Conservation (phyloP, 2,888 invertebrate genomes). For the Lutraria lutraria region DNA sequence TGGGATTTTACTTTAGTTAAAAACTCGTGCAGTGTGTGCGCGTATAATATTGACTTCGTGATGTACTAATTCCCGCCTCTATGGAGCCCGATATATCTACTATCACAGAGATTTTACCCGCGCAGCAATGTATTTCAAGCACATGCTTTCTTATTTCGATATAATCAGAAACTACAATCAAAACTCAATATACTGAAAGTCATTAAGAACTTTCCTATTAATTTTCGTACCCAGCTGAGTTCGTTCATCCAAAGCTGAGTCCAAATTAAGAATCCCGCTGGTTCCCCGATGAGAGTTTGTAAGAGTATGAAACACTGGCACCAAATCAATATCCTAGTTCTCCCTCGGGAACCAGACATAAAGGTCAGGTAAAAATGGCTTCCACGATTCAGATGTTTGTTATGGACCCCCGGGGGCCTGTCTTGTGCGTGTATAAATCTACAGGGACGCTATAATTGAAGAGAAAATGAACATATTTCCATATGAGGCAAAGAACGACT, state of each 20-base stretch:
- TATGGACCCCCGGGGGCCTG: slow-evolving; percentile 60
- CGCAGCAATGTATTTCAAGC: slow-evolving; percentile 8
- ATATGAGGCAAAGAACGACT: slow-evolving; percentile 52
- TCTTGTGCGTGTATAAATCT: slow-evolving; percentile 51
- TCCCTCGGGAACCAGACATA: slow-evolving; percentile 55
- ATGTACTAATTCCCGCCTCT: neutral
- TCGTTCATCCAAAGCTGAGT: slow-evolving; percentile 58
- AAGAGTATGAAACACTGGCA: slow-evolving; percentile 56
- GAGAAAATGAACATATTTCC: slow-evolving; percentile 66
- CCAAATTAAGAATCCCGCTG: slow-evolving; percentile 66
- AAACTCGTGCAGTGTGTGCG: neutral
- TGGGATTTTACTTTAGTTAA: neutral
- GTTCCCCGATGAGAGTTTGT: slow-evolving; percentile 58
- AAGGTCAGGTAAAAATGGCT: slow-evolving; percentile 68
- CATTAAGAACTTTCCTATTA: slow-evolving; percentile 43
- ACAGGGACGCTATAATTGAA: slow-evolving; percentile 56
- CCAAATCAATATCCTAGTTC: slow-evolving; percentile 58
- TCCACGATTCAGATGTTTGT: slow-evolving; percentile 57
- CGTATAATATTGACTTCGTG: neutral
- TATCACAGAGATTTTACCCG: neutral
- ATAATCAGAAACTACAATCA: slow-evolving; percentile 6
- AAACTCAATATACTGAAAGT: slow-evolving; percentile 23
- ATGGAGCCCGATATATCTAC: neutral
- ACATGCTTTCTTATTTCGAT: slow-evolving; percentile 23
- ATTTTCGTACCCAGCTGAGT: slow-evolving; percentile 49